Evolutionary conservation across 2,797 vertebrate species (phyloP).

Genomic region (Mormyrops boulengeri): DNA sequence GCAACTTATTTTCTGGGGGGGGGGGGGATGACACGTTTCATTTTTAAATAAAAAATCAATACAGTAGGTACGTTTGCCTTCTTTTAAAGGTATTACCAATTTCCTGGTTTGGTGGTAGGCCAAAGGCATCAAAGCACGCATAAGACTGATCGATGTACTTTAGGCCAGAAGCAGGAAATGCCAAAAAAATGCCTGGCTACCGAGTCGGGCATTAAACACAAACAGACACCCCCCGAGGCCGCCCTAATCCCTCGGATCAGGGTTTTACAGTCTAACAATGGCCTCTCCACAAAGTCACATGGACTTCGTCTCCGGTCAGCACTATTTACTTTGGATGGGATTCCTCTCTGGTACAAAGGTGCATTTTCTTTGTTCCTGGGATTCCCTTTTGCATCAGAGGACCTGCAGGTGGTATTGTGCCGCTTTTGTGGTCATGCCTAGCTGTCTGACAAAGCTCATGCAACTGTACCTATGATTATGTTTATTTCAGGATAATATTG

Average conservation of each 20-base stretch:
- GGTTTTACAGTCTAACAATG: slow-evolving; percentile 2
- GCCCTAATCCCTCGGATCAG: slow-evolving; percentile 36
- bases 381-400: neutral
- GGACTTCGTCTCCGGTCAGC: neutral
- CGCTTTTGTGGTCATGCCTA: neutral
- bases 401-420: neutral
- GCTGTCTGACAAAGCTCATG: neutral
- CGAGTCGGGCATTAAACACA: slow-evolving; percentile 33
- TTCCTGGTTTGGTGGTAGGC: neutral
- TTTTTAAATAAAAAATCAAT: neutral
- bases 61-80: neutral
- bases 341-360: neutral
- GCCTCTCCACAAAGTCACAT: neutral
- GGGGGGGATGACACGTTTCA: neutral
- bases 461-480: neutral
- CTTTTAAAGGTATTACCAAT: neutral
- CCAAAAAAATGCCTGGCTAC: slow-evolving; percentile 28
- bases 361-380: neutral
- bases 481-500: neutral
- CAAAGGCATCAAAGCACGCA: neutral
- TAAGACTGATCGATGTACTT: slow-evolving; percentile 7
- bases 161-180: slow-evolving; percentile 32
- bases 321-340: neutral
- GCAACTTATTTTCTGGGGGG: neutral
- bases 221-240: slow-evolving; percentile 28